A percentile compares a stretch with the other conserved stretches of the same genome.
phyloP scores from a whole-genome alignment of 2,797 vertebrate species.

The Otolemur crassicaudatus region DNA sequence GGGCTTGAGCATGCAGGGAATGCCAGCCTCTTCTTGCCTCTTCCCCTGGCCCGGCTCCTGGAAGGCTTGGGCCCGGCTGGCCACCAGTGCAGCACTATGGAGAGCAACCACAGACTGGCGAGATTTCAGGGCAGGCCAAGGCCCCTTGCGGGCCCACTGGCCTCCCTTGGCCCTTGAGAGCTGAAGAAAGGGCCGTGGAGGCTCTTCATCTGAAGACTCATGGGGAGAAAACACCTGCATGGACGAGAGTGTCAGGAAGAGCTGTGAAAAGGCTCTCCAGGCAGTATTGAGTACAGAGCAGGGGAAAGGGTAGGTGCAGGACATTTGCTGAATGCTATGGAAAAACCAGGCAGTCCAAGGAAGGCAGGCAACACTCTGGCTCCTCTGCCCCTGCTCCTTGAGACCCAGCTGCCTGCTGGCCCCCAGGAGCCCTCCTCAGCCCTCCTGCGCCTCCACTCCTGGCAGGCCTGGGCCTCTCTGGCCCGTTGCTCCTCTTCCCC shows the following conservation, averaged over 20 bases:
- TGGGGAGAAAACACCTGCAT: slow-evolving; percentile 80
- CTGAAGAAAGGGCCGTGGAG: not conserved
- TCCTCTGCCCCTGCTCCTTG: not conserved
- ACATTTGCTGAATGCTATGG: not conserved
- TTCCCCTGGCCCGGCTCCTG: slow-evolving; percentile 59
- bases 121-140: slow-evolving; percentile 76
- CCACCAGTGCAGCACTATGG: slow-evolving; percentile 75
- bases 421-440: not conserved
- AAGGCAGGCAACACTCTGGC: not conserved
- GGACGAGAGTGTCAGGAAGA: not conserved
- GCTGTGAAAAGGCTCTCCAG: not conserved
- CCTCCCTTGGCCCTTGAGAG: not conserved
- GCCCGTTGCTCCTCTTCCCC: not conserved
- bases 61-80: slow-evolving; percentile 77
- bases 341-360: not conserved
- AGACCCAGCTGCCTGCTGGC: not conserved
- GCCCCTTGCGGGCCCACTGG: not conserved
- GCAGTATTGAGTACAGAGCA: not conserved
- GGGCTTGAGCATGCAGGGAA: not conserved
- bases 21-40: not conserved
- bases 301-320: not conserved
- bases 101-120: slow-evolving; percentile 82
- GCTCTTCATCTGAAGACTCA: slow-evolving; percentile 67
- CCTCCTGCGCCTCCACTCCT: not conserved
- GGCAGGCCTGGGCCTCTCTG: not conserved